A percentile compares a stretch with the other conserved stretches of the same genome.
Conservation (phyloP, 1,140 invertebrate genomes). For the Choristoneura fumiferana region DNA sequence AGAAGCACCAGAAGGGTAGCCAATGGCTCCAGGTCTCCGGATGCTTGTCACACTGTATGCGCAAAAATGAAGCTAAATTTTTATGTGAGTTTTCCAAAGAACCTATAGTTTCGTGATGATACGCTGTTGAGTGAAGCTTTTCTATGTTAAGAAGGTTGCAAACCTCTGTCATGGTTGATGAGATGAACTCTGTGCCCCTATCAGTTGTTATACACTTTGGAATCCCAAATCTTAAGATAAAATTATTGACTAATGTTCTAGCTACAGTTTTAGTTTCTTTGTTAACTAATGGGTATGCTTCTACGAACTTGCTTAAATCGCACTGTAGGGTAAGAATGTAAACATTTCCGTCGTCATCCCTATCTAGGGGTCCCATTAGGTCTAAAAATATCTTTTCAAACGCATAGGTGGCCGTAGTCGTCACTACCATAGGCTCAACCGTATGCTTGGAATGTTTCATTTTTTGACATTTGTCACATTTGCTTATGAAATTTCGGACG, state of each 20-base stretch:
- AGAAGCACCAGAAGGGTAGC: conserved; percentile 29
- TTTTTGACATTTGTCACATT: conserved; percentile 28
- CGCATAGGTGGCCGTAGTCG: conserved; percentile 21
- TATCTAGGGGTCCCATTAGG: conserved; percentile 28
- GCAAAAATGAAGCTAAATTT: conserved; percentile 20
- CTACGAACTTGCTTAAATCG: conserved; percentile 32
- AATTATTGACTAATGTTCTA: conserved; percentile 31
- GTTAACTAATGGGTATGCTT: conserved; percentile 28
- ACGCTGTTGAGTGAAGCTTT: conserved; percentile 22
- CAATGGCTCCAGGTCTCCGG: conserved; percentile 23
- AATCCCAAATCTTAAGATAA: conserved; percentile 27
- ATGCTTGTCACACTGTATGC: conserved; percentile 17
- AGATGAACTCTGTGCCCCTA: conserved; percentile 20
- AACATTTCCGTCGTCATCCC: conserved; percentile 22
- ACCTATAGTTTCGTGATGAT: conserved; percentile 26
- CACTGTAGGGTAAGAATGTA: conserved; percentile 37
- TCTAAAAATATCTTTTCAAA: conserved; percentile 33
- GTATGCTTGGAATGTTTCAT: conserved; percentile 23
- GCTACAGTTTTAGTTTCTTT: conserved; percentile 27
- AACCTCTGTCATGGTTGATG: conserved; percentile 9
- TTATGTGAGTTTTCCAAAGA: conserved; percentile 25
- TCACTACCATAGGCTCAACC: conserved; percentile 29
- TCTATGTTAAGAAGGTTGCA: conserved; percentile 23
- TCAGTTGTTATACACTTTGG: conserved; percentile 21
- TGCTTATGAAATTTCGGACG: conserved; percentile 24